phyloP scores from a whole-genome alignment of 2,888 invertebrate genomes.

The Phalera bucephala region DNA sequence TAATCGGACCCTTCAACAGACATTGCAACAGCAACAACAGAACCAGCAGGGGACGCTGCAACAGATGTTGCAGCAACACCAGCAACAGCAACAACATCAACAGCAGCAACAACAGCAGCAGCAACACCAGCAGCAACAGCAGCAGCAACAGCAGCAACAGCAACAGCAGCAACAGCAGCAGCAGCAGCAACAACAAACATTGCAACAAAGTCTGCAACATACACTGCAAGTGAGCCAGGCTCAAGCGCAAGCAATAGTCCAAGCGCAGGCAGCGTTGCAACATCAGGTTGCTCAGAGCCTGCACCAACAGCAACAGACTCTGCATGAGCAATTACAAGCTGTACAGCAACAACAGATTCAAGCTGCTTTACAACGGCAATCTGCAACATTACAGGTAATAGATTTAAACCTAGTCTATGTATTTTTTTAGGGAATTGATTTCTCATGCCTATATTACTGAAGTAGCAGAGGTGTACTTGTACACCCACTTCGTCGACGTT shows the following conservation, averaged over 20 bases:
- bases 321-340: slow-evolving; percentile 75
- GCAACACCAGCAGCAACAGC: slow-evolving; percentile 49
- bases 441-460: too few relatives aligned
- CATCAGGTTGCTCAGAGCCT: slow-evolving; percentile 73
- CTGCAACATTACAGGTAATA: slow-evolving; percentile 70
- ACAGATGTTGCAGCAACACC: slow-evolving; percentile 53
- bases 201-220: slow-evolving; percentile 67
- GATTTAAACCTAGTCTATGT: too few relatives aligned
- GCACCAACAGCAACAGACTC: slow-evolving; percentile 73
- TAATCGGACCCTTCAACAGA: slow-evolving; percentile 49
- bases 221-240: slow-evolving; percentile 71
- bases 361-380: slow-evolving; percentile 73
- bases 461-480: too few relatives aligned
- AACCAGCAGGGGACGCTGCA: slow-evolving; percentile 44
- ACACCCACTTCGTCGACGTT: too few relatives aligned
- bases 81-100: slow-evolving; percentile 51
- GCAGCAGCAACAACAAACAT: slow-evolving; percentile 50
- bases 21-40: slow-evolving; percentile 55
- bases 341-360: slow-evolving; percentile 78
- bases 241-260: slow-evolving; percentile 73
- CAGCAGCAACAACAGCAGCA: slow-evolving; percentile 47
- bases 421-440: too few relatives aligned
- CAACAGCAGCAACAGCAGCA: slow-evolving; percentile 50
- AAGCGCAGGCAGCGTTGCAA: slow-evolving; percentile 71
- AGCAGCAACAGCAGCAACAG: slow-evolving; percentile 49